Base-by-base conservation (phyloP, 2,797 vertebrate genomes). In the Gephyroberyx darwinii region DNA sequence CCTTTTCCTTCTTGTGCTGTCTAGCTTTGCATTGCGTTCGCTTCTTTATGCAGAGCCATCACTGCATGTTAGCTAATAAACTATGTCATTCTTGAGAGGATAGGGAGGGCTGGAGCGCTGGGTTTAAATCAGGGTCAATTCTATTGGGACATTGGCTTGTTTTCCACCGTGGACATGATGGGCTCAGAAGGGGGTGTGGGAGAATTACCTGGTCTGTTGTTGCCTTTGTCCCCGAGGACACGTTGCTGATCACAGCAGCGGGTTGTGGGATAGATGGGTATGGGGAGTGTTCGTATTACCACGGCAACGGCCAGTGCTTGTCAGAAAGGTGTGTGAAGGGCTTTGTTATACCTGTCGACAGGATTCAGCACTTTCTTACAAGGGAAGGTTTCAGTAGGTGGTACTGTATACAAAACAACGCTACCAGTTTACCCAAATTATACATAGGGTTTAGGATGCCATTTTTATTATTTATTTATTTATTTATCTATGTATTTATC, bases 181-280 rank as follows among this genome's bases (percentile, higher is more conserved):
- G 80, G 80, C 77, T 87, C 84, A 37, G 75, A 57, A 74, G 84
- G 78, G 75, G 82, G 64, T 56, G 58, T 72, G 70, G 77, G 70
- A 78, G 82, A 89, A 93, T 91, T 90, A 93, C 91, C 88, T 90
- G 84, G 65, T 87, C 84, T 83, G 82, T 89, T 89, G 88, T 88
- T 86, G 84, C 81, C 50, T 65, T 51, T 12, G 19, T 86, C 88
- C 88, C 90, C 8, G 74, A 86, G 87, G 91, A 89, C 84, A 83
- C 12, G 53, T 82, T 81, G 70, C 69, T 87, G 86, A 91, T 90
- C 90, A 85, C 88, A 89, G 77, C 78, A 70, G 84, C 81, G 84
- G 85, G 69, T 69, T 84, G 71, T 68, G 69, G 72, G 84, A 82
- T 86, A 73, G 78, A 81, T 51, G 71, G 58, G 54, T 79, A 76